Base-by-base conservation (phyloP, 2,888 invertebrate genomes). In the Nezara viridula region DNA sequence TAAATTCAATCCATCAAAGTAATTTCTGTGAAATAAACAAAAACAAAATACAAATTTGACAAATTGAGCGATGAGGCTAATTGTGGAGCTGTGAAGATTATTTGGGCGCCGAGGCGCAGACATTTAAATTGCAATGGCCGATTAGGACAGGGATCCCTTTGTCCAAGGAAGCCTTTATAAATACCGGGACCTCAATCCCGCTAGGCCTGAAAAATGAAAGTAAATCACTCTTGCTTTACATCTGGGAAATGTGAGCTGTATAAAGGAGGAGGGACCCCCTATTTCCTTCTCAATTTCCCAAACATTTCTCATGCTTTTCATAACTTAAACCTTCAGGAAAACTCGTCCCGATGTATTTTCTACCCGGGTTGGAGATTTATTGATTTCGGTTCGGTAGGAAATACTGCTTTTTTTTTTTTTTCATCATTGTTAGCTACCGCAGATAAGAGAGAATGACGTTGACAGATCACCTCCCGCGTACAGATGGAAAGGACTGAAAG, bases 261-360 rank as follows among this genome's bases (percentile, higher is more conserved):
- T 77, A 88, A 88, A 87, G 73, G 87, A 87, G 87, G 55, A 87
- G 87, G 44, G 40, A 40, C 66, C 87, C 85, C 88, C n/a, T 81
- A 49, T 50, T 88, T 88, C 85, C 85, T 88, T 88, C 88, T 40
- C 88, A 88, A 88, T 88, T 88, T 81, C 88, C 85, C 88, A 37
- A 88, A 81, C 81, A 88, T 88, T 88, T 88, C 81, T 88, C 88
- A 77, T 88, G 88, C 88, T 88, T 88, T 88, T 88, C 88, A 88
- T 88, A 88, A 88, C 88, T 88, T 81, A 88, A 77, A 77, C 81
- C 85, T 81, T 85, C 24, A 88, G 55, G 77, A 85, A 88, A 88
- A 88, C 81, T 88, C 81, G 50, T 49, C 66, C 32, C 88, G n/a
- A 27, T 60, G 27, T 55, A 21, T 50, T 50, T 40, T 60, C 44